phyloP scores from a whole-genome alignment of 2,797 vertebrate species.

The Rachycentron canadum region DNA sequence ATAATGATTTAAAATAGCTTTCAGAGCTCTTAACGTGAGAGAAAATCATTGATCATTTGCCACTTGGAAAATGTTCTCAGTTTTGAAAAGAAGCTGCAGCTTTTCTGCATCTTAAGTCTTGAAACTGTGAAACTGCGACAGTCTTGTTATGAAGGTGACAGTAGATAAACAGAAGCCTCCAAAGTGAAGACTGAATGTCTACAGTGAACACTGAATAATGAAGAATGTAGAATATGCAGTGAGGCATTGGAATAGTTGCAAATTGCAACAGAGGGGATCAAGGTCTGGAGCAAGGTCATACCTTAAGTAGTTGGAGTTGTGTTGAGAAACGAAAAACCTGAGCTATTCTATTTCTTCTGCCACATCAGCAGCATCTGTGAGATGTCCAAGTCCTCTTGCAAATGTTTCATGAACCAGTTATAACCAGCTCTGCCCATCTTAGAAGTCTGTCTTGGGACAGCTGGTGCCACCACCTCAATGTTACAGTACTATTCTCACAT shows the following conservation, averaged over 20 bases:
- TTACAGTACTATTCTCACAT: slow-evolving; percentile 19
- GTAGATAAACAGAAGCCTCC: background rate
- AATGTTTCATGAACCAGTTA: slow-evolving; percentile 61
- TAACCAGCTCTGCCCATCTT: slow-evolving; percentile 56
- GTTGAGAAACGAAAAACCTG: slow-evolving; percentile 50
- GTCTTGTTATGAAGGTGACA: background rate
- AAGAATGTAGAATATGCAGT: background rate
- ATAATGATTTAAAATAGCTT: slow-evolving; percentile 30
- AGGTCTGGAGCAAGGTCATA: slow-evolving; percentile 13
- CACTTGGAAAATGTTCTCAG: background rate
- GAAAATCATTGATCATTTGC: slow-evolving; percentile 26
- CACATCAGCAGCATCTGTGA: slow-evolving; percentile 52
- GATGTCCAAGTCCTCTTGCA: slow-evolving; percentile 54
- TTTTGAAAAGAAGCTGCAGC: background rate
- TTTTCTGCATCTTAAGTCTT: background rate
- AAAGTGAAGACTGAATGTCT: background rate
- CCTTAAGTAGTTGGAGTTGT: slow-evolving; percentile 34
- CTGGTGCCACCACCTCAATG: slow-evolving; percentile 47
- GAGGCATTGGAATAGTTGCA: background rate
- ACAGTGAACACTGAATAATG: background rate
- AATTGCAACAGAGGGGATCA: slow-evolving; percentile 8
- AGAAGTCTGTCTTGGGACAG: slow-evolving; percentile 58
- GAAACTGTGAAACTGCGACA: background rate
- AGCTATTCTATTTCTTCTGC: slow-evolving; percentile 56
- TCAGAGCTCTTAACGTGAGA: slow-evolving; percentile 14